Conservation (phyloP, 2,888 invertebrate species). For the Lucinisca nassula region DNA sequence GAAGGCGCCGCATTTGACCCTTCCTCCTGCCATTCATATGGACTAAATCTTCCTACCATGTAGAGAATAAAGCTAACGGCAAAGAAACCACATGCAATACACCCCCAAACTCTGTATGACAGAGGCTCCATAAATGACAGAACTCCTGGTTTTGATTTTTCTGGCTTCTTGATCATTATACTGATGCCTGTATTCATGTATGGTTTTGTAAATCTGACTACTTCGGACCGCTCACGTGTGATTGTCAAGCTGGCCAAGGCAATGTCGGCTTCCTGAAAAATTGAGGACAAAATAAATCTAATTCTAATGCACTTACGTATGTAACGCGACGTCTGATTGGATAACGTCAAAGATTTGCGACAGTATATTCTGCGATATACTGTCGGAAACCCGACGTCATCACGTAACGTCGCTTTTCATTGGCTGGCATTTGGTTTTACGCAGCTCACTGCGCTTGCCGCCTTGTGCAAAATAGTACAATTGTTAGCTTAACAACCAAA, state of each 20-base stretch:
- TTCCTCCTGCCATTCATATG: slow-evolving; percentile 97
- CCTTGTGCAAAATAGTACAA: no score
- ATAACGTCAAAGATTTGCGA: no score
- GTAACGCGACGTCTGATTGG: no score
- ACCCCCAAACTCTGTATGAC: slow-evolving; percentile 98
- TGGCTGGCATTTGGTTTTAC: no score
- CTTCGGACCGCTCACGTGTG: slow-evolving; percentile 96
- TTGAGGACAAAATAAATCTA: no score
- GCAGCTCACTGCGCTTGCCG: no score
- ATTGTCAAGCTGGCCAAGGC: slow-evolving; percentile 98
- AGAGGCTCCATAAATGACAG: slow-evolving; percentile 99
- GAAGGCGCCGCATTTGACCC: slow-evolving; percentile 74
- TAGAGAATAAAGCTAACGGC: slow-evolving; percentile 99
- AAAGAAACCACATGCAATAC: slow-evolving; percentile 95
- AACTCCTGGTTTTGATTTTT: slow-evolving; percentile 97
- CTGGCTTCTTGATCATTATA: slow-evolving; percentile 97
- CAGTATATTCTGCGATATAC: no score
- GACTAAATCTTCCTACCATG: slow-evolving; percentile 98
- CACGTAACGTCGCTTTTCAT: no score
- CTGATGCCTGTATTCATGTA: slow-evolving; percentile 99
- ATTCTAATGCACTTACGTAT: no score
- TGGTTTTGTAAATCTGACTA: slow-evolving; percentile 99
- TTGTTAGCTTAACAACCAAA: no score
- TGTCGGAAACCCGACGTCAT: no score
- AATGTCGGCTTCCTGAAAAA: slow-evolving; percentile 94